Conservation (phyloP, 2,888 invertebrate species). For the Dryadula phaetusa region DNA sequence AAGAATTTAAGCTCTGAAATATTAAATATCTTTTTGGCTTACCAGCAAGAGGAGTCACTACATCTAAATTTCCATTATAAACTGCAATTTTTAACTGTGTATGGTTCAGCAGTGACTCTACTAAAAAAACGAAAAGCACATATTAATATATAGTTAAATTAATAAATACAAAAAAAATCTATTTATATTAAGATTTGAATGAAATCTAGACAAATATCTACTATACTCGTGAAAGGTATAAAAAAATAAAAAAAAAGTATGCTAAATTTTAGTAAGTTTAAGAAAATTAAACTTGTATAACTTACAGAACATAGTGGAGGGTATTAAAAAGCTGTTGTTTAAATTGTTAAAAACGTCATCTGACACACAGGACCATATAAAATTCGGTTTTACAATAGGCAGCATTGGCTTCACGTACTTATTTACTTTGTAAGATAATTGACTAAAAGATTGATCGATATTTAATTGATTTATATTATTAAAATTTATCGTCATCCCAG, state of each 20-base stretch:
- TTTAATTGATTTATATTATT: conserved; percentile 67
- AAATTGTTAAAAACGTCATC: conserved; percentile 60
- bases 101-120: conserved; percentile 69
- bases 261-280: neutral
- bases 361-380: conserved; percentile 64
- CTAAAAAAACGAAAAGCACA: conserved; percentile 57
- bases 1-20: neutral
- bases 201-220: too few species aligned
- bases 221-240: too few species aligned
- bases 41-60: conserved; percentile 74
- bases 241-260: conserved; percentile 1
- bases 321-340: conserved; percentile 62
- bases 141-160: conserved; percentile 8
- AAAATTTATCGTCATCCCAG: conserved; percentile 62
- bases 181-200: neutral
- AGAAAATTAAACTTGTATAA: neutral
- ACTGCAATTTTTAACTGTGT: conserved; percentile 69
- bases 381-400: conserved; percentile 62
- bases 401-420: conserved; percentile 68
- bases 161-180: neutral
- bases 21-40: conserved; percentile 38
- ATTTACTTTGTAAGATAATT: conserved; percentile 61
- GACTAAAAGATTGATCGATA: conserved; percentile 60
- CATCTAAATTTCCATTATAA: conserved; percentile 75
- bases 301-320: conserved; percentile 73